Conservation (phyloP, 2,888 invertebrate species). For the Halictus ligatus region DNA sequence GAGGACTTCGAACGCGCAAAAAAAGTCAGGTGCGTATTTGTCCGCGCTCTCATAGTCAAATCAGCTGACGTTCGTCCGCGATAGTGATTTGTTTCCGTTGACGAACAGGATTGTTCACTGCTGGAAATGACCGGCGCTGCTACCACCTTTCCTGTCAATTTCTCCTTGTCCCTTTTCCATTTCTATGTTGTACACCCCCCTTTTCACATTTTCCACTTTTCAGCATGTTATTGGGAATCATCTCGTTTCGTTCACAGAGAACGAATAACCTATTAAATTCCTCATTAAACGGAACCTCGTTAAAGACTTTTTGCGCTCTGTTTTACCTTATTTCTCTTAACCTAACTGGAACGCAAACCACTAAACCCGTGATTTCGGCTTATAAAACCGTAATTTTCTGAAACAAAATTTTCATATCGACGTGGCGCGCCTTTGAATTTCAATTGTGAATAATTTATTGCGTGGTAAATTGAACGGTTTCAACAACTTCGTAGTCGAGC, state of each 20-base stretch:
- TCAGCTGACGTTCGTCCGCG: not conserved
- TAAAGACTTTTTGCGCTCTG: not conserved
- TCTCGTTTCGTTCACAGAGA: not conserved
- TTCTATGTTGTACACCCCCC: conserved; percentile 11
- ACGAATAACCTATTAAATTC: not conserved
- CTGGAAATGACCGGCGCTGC: conserved; percentile 61
- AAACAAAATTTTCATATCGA: not conserved
- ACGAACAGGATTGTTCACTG: conserved; percentile 28
- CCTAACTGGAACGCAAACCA: conserved; percentile 46
- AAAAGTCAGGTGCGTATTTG: conserved; percentile 64
- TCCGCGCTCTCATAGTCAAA: conserved; percentile 16
- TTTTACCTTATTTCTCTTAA: conserved; percentile 65
- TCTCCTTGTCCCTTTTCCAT: conserved; percentile 41
- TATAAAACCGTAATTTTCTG: conserved; percentile 7
- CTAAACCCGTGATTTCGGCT: not conserved
- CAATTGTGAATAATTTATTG: conserved; percentile 1
- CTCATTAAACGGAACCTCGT: not conserved
- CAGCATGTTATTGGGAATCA: not conserved
- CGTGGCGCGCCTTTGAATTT: not conserved
- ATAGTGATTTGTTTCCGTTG: not conserved
- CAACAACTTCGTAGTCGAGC: not conserved
- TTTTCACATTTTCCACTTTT: not conserved
- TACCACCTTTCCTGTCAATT: conserved; percentile 57
- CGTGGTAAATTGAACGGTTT: conserved; percentile 7
- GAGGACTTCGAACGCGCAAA: conserved; percentile 37